Base-by-base conservation (phyloP, 2,797 vertebrate genomes). In the Phrynocephalus forsythii region DNA sequence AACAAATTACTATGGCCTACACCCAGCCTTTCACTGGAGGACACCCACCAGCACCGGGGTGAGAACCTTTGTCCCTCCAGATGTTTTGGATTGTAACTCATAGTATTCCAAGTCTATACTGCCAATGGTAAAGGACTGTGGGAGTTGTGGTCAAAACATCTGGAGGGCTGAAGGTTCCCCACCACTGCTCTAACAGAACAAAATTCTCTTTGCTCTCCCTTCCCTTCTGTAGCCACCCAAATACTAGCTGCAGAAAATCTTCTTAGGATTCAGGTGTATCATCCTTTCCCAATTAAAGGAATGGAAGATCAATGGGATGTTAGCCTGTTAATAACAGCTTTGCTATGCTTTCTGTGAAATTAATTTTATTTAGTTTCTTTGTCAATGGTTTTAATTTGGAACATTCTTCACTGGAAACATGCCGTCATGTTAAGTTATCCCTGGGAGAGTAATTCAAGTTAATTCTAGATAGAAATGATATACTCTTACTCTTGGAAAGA, bases 381-480 rank as follows among this genome's bases (percentile, higher is more conserved):
- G 88, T 90, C 33, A 66, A 84, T 91, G 88, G 76, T 75, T 86
- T 68, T 80, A 56, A 67, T 5, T 52, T 48, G 48, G 28, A 72
- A 44, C 60, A 92, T 86, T 90, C 33, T n/a, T 18, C n/a, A 83
- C 71, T 88, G 89, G 80, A 84, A 89, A 88, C 87, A 4, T n/a
- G 91, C 18, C n/a, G 66, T 28, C 3, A 26, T 48, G 79, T 84
- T 83, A 79, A 71, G 18, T 90, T 85, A 89, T 22, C 86, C 66
- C 11, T 3, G 5, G 30, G 81, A 71, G 8, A 33, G 33, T 79
- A 89, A 92, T 71, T 84, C 13, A 60, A 87, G 30, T 87, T 81
- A n/a, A 79, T 92, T 96, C 95, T 95, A 96, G 96, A 95, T 95
- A 95, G 86, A 97, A 97, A 91, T 94, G 93, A 86, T 91, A 94